A percentile compares a stretch with the other conserved stretches of the same genome.
These are phyloP conservation scores for Rhopilema esculentum DNA, from an alignment of 30 jellyfish, hydroid and myxozoan species.

Conservation along the genomic window DNA sequence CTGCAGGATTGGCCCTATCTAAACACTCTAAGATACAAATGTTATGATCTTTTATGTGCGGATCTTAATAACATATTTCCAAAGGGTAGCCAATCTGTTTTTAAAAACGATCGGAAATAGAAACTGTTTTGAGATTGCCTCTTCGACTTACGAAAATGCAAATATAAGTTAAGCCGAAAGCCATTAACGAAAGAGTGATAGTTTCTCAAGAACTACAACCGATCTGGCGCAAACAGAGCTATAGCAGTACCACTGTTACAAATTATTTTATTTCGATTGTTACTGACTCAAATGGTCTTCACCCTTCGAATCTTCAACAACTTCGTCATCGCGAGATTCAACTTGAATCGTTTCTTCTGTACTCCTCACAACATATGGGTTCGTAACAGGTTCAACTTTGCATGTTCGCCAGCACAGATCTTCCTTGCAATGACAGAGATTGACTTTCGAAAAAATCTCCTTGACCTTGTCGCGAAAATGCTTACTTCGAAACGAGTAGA, in stretches of 20 bases:
- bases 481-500: slow-evolving; percentile 53
- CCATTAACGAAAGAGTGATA: too few relatives aligned
- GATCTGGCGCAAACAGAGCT: too few relatives aligned
- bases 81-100: too few relatives aligned
- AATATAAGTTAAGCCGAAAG: too few relatives aligned
- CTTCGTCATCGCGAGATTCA: neutral
- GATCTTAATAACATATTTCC: too few relatives aligned
- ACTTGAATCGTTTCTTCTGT: slow-evolving; percentile 11
- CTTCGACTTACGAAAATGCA: too few relatives aligned
- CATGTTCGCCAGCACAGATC: neutral
- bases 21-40: too few relatives aligned
- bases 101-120: too few relatives aligned
- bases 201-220: too few relatives aligned
- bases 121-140: too few relatives aligned
- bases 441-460: neutral
- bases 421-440: neutral
- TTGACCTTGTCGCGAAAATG: slow-evolving; percentile 40
- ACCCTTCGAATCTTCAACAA: neutral
- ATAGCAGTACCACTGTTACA: neutral
- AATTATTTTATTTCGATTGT: neutral
- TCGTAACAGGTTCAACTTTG: slow-evolving; percentile 29
- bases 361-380: neutral
- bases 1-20: too few relatives aligned
- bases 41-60: too few relatives aligned
- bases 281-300: neutral